These are phyloP conservation scores for Caprella mutica DNA, from an alignment of 2,888 invertebrate species.

Conservation along the genomic window DNA sequence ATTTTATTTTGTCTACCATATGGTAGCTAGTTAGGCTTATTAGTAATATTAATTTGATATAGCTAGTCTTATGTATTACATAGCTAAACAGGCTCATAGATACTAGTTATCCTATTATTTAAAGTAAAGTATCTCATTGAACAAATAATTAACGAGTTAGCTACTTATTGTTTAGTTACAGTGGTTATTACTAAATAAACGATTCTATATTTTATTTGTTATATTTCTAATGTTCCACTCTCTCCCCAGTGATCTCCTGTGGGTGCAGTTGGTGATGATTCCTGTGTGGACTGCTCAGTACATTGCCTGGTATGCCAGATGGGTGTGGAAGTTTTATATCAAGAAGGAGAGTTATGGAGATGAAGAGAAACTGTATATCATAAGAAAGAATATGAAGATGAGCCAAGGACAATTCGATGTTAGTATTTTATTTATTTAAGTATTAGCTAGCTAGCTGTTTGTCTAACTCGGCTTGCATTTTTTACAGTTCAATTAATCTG, in stretches of 20 bases:
- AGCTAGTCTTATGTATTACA: too few species aligned
- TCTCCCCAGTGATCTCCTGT: constrained; percentile 49
- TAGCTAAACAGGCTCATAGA: too few species aligned
- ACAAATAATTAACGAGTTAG: too few species aligned
- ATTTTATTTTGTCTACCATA: too few species aligned
- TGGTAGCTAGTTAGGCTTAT: too few species aligned
- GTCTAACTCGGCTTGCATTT: neutral
- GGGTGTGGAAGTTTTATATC: constrained; percentile 71
- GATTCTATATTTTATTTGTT: neutral
- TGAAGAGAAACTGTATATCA: constrained; percentile 72
- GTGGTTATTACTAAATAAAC: too few species aligned
- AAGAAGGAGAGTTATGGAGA: constrained; percentile 62
- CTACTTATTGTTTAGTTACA: too few species aligned
- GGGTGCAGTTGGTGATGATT: constrained; percentile 67
- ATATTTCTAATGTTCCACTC: neutral
- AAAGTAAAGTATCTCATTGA: too few species aligned
- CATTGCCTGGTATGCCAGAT: constrained; percentile 60
- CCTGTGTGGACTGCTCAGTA: constrained; percentile 63
- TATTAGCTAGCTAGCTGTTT: neutral
- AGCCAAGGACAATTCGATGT: constrained; percentile 46
- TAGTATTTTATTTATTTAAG: constrained; percentile 35
- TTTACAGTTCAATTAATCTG: neutral
- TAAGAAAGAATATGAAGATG: constrained; percentile 60
- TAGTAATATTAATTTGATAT: too few species aligned
- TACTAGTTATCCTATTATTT: too few species aligned